These are phyloP conservation scores for Campopleginae sp. DNA, from an alignment of 2,888 invertebrate genomes.

Conservation along the genomic window DNA sequence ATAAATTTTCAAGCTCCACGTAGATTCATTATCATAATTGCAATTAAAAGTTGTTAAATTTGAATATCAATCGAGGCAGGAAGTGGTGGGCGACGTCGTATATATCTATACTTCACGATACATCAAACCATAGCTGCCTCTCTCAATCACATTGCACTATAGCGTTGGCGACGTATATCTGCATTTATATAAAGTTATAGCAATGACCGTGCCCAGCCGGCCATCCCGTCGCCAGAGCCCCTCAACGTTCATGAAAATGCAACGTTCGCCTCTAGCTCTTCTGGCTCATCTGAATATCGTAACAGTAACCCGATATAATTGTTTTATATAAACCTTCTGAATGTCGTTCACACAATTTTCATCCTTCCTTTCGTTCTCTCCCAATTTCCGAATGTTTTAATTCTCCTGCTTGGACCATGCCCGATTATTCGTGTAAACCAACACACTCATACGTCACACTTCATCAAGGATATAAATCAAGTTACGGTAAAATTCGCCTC, in stretches of 20 bases:
- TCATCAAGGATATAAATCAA: not conserved
- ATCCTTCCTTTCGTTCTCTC: conserved; percentile 19
- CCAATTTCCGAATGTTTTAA: conserved; percentile 19
- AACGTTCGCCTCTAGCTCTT: conserved; percentile 59
- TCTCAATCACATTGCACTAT: conserved; percentile 1
- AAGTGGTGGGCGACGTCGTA: conserved; percentile 67
- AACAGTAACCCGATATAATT: conserved; percentile 71
- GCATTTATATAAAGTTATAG: conserved; percentile 21
- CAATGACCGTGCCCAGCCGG: conserved; percentile 16
- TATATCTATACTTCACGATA: conserved; percentile 12
- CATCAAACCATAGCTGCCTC: conserved; percentile 1
- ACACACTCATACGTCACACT: not conserved
- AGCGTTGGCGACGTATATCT: not conserved
- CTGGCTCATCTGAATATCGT: conserved; percentile 72
- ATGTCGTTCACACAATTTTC: conserved; percentile 37
- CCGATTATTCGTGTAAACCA: not conserved
- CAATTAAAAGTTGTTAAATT: conserved; percentile 75
- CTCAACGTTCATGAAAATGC: conserved; percentile 73
- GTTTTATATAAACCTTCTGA: conserved; percentile 68
- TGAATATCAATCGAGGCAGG: conserved; percentile 73
- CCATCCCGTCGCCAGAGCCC: conserved; percentile 46
- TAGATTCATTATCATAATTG: conserved; percentile 75
- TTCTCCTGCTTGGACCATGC: not conserved
- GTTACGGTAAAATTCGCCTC: not conserved
- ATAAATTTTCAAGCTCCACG: conserved; percentile 71